A percentile compares a stretch with the other conserved stretches of the same genome.
Conservation (phyloP, 1,140 invertebrate genomes). For the Pemphigus obesinymphae region DNA sequence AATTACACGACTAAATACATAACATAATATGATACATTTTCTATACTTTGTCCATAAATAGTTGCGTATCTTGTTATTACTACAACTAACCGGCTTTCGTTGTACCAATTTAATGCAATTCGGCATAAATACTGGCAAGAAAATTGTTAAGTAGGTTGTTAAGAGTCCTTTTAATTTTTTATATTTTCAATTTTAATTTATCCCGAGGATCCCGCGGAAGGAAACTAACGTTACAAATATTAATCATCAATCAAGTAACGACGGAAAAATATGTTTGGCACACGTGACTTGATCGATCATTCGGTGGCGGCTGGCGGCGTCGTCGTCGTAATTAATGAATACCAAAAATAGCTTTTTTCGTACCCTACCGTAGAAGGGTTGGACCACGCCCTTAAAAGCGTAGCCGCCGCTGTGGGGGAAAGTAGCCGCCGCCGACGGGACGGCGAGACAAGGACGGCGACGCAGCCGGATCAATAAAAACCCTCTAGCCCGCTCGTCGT, state of each 20-base stretch:
- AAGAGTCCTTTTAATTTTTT: conserved; percentile 20
- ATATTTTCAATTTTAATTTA: conserved; percentile 8
- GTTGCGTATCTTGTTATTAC: too few species aligned
- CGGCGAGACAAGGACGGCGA: neutral
- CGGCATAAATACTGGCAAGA: too few species aligned
- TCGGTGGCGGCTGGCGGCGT: neutral
- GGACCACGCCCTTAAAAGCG: conserved; percentile 11
- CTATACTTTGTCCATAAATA: too few species aligned
- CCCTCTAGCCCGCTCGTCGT: neutral
- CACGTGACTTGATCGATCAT: conserved; percentile 25
- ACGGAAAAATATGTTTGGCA: conserved; percentile 10
- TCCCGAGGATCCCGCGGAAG: neutral
- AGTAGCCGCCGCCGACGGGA: neutral
- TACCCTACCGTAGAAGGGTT: neutral
- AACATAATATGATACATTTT: too few species aligned
- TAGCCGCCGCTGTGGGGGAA: neutral
- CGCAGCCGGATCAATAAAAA: conserved; percentile 40
- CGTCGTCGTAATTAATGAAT: conserved; percentile 22
- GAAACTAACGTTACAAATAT: conserved; percentile 11
- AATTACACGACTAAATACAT: too few species aligned
- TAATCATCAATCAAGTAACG: conserved; percentile 5
- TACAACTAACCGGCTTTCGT: too few species aligned
- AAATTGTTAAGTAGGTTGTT: too few species aligned
- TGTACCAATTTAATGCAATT: too few species aligned
- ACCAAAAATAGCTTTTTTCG: neutral